These are phyloP conservation scores for Tipula helvola DNA, from an alignment of 2,888 invertebrate genomes.

Conservation along the genomic window DNA sequence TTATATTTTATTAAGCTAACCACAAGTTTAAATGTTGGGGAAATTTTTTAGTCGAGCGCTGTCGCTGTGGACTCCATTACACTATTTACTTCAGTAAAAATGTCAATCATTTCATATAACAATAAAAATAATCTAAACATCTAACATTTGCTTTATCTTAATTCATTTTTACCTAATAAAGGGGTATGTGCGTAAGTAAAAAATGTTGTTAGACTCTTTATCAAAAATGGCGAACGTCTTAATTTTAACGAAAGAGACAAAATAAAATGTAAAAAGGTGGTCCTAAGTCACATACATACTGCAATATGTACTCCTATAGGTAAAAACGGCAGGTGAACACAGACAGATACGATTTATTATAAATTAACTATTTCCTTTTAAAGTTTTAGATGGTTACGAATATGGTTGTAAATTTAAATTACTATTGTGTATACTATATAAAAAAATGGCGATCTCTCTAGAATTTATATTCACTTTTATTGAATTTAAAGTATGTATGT, in stretches of 20 bases:
- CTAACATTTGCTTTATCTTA: too few species aligned
- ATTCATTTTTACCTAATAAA: too few species aligned
- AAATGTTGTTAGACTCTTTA: neutral
- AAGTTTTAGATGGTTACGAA: neutral
- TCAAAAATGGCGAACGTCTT: neutral
- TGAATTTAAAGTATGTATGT: neutral
- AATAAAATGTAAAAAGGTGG: neutral
- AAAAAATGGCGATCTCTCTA: neutral
- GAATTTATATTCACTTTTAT: neutral
- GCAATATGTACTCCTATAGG: neutral
- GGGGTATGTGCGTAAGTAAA: too few species aligned
- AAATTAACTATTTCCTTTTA: neutral
- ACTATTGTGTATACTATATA: neutral
- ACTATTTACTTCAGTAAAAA: too few species aligned
- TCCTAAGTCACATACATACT: neutral
- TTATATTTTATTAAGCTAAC: too few species aligned
- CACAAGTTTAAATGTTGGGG: too few species aligned
- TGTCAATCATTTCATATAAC: too few species aligned
- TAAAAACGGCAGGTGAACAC: neutral
- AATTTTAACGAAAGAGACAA: neutral
- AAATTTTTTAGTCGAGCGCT: too few species aligned
- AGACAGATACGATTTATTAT: neutral
- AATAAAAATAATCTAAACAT: too few species aligned
- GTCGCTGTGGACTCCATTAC: too few species aligned
- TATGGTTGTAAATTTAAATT: neutral